These are phyloP conservation scores for Protobothrops mucrosquamatus DNA, from an alignment of 2,113 vertebrate genomes.

Conservation along the genomic window DNA sequence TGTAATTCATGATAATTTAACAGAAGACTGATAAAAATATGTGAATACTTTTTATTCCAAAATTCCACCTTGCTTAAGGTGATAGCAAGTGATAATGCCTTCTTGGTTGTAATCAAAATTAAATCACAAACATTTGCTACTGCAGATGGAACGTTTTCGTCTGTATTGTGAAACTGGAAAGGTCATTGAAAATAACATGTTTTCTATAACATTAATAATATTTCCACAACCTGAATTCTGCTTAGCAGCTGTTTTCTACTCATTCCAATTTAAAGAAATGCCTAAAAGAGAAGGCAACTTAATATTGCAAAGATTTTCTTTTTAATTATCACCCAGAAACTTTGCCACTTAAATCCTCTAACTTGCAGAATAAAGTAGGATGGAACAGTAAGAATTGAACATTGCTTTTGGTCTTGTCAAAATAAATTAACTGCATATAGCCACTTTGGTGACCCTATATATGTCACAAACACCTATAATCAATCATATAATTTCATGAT, in stretches of 20 bases:
- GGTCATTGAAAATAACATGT: conserved; percentile 15
- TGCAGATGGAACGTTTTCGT: conserved; percentile 39
- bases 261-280: not conserved
- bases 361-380: not conserved
- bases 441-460: not conserved
- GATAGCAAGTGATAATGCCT: conserved; percentile 42
- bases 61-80: conserved; percentile 41
- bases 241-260: not conserved
- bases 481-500: not conserved
- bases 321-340: not conserved
- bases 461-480: not conserved
- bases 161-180: not conserved
- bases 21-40: not conserved
- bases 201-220: conserved; percentile 2
- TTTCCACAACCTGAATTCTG: not conserved
- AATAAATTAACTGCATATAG: not conserved
- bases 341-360: not conserved
- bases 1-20: not conserved
- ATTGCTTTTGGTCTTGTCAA: not conserved
- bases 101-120: conserved; percentile 43
- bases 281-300: not conserved
- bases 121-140: conserved; percentile 62
- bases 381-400: not conserved
- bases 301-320: not conserved
- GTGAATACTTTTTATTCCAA: conserved; percentile 5